A percentile compares a stretch with the other conserved stretches of the same genome.
Conservation (phyloP, 2,888 invertebrate species). For the Diachrysia chrysitis region DNA sequence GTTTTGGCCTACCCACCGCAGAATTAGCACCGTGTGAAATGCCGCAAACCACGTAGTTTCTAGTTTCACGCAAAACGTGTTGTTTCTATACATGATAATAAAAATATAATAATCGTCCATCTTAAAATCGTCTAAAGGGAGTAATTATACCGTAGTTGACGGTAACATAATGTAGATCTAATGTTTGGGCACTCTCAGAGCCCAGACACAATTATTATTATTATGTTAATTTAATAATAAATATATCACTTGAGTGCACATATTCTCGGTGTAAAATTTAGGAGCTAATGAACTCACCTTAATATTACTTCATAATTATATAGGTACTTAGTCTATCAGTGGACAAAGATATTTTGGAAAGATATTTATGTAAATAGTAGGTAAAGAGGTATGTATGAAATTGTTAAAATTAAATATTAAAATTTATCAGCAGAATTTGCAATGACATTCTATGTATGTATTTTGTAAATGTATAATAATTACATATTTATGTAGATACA, state of each 20-base stretch:
- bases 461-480: conserved; percentile 59
- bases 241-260: conserved; percentile 55
- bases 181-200: conserved; percentile 29
- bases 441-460: conserved; percentile 56
- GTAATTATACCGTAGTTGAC: conserved; percentile 34
- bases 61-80: conserved; percentile 65
- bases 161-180: conserved; percentile 38
- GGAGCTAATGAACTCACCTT: conserved; percentile 53
- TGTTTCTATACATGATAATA: conserved; percentile 41
- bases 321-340: conserved; percentile 65
- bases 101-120: conserved; percentile 47
- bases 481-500: conserved; percentile 48
- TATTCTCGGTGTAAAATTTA: conserved; percentile 56
- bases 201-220: conserved; percentile 30
- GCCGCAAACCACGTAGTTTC: conserved; percentile 56
- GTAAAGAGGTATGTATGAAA: conserved; percentile 75
- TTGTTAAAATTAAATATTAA: conserved; percentile 76
- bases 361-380: conserved; percentile 82
- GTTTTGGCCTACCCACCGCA: conserved; percentile 83
- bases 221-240: conserved; percentile 44
- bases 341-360: conserved; percentile 81
- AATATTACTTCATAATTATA: conserved; percentile 46
- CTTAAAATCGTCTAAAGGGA: conserved; percentile 17
- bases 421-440: conserved; percentile 75
- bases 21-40: conserved; percentile 62